phyloP scores from a whole-genome alignment of 2,797 vertebrate genomes.

The Astyanax mexicanus region DNA sequence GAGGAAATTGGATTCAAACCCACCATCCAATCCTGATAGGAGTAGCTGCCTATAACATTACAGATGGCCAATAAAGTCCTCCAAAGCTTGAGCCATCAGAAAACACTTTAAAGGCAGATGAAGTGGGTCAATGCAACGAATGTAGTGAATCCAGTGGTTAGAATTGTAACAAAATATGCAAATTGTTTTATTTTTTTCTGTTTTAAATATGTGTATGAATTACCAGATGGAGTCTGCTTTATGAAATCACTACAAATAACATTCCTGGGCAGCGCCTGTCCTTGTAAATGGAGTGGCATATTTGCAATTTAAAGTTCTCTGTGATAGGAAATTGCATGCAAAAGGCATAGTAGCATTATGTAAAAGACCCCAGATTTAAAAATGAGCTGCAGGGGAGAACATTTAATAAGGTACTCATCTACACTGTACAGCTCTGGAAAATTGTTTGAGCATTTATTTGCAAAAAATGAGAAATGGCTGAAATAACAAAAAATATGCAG shows the following conservation, averaged over 20 bases:
- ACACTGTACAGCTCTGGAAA: too few species aligned
- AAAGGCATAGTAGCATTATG: constrained; percentile 67
- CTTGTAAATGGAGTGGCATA: constrained; percentile 67
- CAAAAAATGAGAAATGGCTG: too few species aligned
- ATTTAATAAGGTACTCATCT: too few species aligned
- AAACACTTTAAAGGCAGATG: not conserved
- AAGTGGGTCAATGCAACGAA: not conserved
- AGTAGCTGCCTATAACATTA: not conserved
- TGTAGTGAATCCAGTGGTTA: too few species aligned
- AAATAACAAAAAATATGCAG: too few species aligned
- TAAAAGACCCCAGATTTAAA: constrained; percentile 70
- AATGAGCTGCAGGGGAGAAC: constrained; percentile 60
- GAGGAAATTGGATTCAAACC: constrained; percentile 73
- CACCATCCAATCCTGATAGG: constrained; percentile 61
- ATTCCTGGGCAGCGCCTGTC: constrained; percentile 71
- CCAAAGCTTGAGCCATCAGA: not conserved
- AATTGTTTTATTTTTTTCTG: not conserved
- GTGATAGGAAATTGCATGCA: constrained; percentile 76
- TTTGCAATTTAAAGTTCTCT: constrained; percentile 64
- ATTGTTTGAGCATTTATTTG: too few species aligned
- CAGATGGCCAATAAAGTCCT: not conserved
- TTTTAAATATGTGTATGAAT: constrained; percentile 48
- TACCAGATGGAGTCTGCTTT: constrained; percentile 12
- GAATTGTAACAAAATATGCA: not conserved
- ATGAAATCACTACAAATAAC: constrained; percentile 4